phyloP scores from a whole-genome alignment of 2,888 invertebrate species.

The Parapristionchus giblindavisi region DNA sequence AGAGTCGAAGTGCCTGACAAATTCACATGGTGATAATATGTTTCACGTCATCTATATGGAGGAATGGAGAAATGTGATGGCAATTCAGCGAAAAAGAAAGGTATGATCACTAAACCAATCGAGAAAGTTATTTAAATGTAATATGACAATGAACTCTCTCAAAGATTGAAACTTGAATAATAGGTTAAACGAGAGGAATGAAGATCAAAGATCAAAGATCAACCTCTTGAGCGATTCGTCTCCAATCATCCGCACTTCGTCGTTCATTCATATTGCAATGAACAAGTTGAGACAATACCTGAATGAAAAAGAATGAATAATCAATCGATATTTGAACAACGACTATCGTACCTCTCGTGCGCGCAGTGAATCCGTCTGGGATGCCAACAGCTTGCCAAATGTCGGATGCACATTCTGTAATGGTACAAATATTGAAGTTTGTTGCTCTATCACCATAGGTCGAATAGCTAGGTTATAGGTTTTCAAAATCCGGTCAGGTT shows the following conservation, averaged over 20 bases:
- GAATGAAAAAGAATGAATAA: not conserved
- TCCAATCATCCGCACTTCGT: constrained; percentile 21
- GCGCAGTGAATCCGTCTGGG: constrained; percentile 17
- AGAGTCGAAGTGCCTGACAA: constrained; percentile 19
- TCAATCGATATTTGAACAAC: not conserved
- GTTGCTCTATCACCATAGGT: no score
- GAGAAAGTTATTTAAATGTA: no score
- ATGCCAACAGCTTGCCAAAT: constrained; percentile 32
- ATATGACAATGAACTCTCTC: no score
- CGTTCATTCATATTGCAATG: not conserved
- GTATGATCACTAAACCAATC: not conserved
- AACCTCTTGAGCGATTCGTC: constrained; percentile 2
- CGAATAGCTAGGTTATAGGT: no score
- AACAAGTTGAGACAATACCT: constrained; percentile 30
- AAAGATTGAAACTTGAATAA: no score
- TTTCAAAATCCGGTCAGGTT: no score
- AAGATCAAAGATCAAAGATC: not conserved
- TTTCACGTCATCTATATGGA: not conserved
- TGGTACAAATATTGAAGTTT: not conserved
- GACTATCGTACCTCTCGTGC: constrained; percentile 26
- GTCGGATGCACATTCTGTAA: constrained; percentile 32
- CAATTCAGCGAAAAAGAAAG: not conserved
- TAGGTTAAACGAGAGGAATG: no score
- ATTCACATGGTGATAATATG: not conserved
- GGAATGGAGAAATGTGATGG: not conserved